These are phyloP conservation scores for Poecilia velifera DNA, from an alignment of 2,797 vertebrate species.

Conservation along the genomic window DNA sequence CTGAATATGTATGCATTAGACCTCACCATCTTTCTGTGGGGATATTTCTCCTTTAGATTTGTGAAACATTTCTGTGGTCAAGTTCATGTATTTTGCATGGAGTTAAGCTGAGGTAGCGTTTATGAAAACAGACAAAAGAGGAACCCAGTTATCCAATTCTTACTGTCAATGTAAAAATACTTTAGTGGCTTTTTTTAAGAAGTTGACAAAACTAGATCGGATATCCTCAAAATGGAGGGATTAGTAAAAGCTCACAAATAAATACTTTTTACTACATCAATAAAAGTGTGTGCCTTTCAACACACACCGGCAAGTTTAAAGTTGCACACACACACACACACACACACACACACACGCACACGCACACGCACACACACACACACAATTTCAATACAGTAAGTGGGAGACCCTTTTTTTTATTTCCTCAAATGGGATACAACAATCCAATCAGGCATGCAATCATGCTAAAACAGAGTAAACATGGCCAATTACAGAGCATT, in stretches of 20 bases:
- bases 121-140: conserved; percentile 40
- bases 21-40: conserved; percentile 45
- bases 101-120: conserved; percentile 30
- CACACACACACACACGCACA: conserved; percentile 16
- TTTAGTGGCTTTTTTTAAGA: conserved; percentile 5
- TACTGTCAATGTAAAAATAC: conserved; percentile 10
- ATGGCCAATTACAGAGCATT: conserved; percentile 80
- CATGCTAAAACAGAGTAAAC: conserved; percentile 78
- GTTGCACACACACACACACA: not conserved
- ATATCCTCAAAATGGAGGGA: not conserved
- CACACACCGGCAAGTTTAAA: not conserved
- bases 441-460: conserved; percentile 76
- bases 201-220: conserved; percentile 35
- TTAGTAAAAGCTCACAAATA: not conserved
- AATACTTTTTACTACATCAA: conserved; percentile 15
- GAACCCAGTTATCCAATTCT: conserved; percentile 34
- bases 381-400: conserved; percentile 39
- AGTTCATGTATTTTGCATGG: conserved; percentile 33
- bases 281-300: conserved; percentile 15
- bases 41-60: conserved; percentile 59
- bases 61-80: conserved; percentile 56
- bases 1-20: conserved; percentile 64
- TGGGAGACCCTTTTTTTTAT: conserved; percentile 46
- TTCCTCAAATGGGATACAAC: conserved; percentile 64
- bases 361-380: not conserved